These are phyloP conservation scores for Peromyscus aztecus DNA, from an alignment of 2,797 vertebrate species.

Conservation along the genomic window DNA sequence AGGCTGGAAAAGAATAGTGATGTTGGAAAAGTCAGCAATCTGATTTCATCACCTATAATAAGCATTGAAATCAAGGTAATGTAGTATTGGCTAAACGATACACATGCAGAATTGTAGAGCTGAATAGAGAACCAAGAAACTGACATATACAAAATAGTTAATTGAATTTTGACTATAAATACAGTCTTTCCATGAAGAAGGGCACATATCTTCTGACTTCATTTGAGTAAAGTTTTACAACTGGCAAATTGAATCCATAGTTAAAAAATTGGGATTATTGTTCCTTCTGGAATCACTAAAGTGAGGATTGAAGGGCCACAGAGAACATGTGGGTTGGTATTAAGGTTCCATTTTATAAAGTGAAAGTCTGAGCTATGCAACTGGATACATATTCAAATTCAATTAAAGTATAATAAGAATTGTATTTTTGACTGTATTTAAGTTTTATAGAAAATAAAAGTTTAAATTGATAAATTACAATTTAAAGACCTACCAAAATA, in stretches of 20 bases:
- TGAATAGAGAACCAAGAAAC: not conserved
- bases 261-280: not conserved
- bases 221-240: not conserved
- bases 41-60: not conserved
- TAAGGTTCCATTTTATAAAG: not conserved
- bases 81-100: not conserved
- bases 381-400: not conserved
- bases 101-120: not conserved
- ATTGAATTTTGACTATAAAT: not conserved
- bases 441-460: not conserved
- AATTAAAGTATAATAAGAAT: not conserved
- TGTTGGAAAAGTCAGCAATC: not conserved
- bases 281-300: not conserved
- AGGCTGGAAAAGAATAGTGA: not conserved
- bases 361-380: not conserved
- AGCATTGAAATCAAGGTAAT: not conserved
- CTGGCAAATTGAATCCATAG: not conserved
- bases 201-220: not conserved
- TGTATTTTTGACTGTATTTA: constrained; percentile 11
- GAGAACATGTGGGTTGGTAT: not conserved
- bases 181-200: not conserved
- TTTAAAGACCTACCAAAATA: constrained; percentile 15
- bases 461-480: not conserved
- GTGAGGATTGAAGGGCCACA: not conserved
- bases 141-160: not conserved